Conservation (phyloP, 2,888 invertebrate genomes). For the Drosophila ezoana region DNA sequence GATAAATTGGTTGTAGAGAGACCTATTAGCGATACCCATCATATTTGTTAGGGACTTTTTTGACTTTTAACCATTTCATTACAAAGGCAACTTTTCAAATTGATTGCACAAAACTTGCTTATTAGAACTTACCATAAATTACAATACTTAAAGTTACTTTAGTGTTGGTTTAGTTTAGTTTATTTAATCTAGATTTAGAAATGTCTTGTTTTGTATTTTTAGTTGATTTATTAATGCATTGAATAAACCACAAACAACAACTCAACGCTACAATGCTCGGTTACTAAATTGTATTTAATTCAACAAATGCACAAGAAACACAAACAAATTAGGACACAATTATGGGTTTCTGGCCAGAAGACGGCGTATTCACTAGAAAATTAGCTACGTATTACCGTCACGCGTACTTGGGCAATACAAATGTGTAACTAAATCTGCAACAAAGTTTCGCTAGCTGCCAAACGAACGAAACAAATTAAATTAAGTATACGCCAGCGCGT, state of each 20-base stretch:
- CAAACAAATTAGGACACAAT: constrained; percentile 39
- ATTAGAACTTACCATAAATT: constrained; percentile 70
- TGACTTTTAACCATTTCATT: constrained; percentile 30
- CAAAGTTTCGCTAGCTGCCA: constrained; percentile 39
- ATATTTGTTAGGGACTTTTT: constrained; percentile 41
- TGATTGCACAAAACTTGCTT: constrained; percentile 48
- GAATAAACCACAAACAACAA: constrained; percentile 73
- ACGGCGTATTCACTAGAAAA: constrained; percentile 35
- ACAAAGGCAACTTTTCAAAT: constrained; percentile 71
- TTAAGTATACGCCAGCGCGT: constrained; percentile 69
- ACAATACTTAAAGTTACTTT: constrained; percentile 71
- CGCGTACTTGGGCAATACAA: constrained; percentile 66
- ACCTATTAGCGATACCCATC: constrained; percentile 76
- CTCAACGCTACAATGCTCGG: constrained; percentile 56
- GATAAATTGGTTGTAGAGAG: constrained; percentile 26
- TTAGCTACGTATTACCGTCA: constrained; percentile 31
- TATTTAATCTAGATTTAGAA: constrained; percentile 37
- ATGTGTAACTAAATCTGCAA: constrained; percentile 68
- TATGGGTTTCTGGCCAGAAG: constrained; percentile 48
- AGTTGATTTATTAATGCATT: constrained; percentile 44
- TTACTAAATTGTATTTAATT: constrained; percentile 41
- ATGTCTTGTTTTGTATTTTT: constrained; percentile 21
- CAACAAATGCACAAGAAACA: constrained; percentile 54
- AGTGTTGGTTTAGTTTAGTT: constrained; percentile 43
- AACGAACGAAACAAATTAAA: constrained; percentile 71